phyloP scores from a whole-genome alignment of 2,113 vertebrate genomes.

The Protobothrops flavoviridis region DNA sequence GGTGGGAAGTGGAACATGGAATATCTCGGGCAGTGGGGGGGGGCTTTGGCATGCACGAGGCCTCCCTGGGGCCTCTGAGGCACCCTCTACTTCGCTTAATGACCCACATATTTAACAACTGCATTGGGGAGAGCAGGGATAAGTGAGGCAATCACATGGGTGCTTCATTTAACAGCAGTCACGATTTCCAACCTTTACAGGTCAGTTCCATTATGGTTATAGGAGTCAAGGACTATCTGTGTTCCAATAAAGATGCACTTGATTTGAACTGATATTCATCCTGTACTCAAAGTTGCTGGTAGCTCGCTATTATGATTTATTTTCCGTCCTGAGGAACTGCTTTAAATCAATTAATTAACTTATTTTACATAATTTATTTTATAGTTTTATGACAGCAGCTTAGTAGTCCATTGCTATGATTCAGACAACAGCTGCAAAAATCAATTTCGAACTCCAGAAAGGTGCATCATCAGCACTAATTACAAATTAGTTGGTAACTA shows the following conservation, averaged over 20 bases:
- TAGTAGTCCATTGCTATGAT: background rate
- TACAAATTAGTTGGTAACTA: background rate
- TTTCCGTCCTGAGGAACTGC: background rate
- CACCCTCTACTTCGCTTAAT: background rate
- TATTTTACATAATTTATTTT: background rate
- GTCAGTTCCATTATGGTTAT: background rate
- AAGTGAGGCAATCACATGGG: background rate
- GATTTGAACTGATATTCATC: background rate
- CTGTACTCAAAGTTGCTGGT: background rate
- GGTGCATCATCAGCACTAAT: background rate
- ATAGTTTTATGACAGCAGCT: background rate
- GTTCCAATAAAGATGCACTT: background rate
- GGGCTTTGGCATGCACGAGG: background rate
- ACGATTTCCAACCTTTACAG: background rate
- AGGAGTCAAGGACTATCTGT: background rate
- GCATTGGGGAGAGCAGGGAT: background rate
- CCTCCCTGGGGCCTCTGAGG: background rate
- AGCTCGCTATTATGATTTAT: background rate
- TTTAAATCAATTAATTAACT: background rate
- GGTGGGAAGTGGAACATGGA: background rate
- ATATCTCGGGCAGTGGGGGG: background rate
- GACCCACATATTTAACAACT: background rate
- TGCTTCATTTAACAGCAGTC: background rate
- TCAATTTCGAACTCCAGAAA: background rate
- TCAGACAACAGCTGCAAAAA: background rate